Evolutionary conservation across 2,888 invertebrate species (phyloP), one percentile per base, ranked within the genome.

Genomic region (Ommatoiulus sabulosus): DNA sequence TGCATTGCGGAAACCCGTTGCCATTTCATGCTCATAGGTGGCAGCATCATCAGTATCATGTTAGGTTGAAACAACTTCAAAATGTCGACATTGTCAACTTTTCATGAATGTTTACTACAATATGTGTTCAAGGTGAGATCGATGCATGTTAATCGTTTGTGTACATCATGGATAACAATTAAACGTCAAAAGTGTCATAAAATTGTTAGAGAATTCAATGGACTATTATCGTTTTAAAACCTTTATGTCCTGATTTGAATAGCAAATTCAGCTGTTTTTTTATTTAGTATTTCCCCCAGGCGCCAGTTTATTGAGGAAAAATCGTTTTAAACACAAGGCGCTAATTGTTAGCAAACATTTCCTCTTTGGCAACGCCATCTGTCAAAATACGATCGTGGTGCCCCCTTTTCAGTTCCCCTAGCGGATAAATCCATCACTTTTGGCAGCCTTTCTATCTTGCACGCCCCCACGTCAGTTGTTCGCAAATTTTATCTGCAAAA

Each of bases 391-490:
- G 35, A 63, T 63, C 20, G 1, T 63, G 20, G 7, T 20, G 1
- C 2, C 35, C 35, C 35, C 2, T 35, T 35, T 35, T 35, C 35
- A 35, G 35, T 20, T 7, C 63, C 63, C 20, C 63, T 63, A 20
- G 63, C 63, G 63, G 63, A 63, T 63, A 63, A 63, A 63, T n/a
- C 63, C 63, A 63, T 63, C 63, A 63, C 63, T 63, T 63, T 63
- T 63, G 63, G 63, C 63, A 63, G 63, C 63, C n/a, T 20, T n/a
- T 63, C 63, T 0, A 63, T 63, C 63, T 20, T 20, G 6, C 63
- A n/a, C 63, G 20, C 63, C 63, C 63, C 20, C 20, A 7, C 5
- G 7, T 7, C n/a, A 63, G 20, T 63, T 63, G 48, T 52, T 52
- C 52, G 17, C 12, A 17, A 52, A 52, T 52, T 52, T 52, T 52